These are phyloP conservation scores for Atta cephalotes DNA, from an alignment of 1,140 invertebrate genomes.

Conservation along the genomic window DNA sequence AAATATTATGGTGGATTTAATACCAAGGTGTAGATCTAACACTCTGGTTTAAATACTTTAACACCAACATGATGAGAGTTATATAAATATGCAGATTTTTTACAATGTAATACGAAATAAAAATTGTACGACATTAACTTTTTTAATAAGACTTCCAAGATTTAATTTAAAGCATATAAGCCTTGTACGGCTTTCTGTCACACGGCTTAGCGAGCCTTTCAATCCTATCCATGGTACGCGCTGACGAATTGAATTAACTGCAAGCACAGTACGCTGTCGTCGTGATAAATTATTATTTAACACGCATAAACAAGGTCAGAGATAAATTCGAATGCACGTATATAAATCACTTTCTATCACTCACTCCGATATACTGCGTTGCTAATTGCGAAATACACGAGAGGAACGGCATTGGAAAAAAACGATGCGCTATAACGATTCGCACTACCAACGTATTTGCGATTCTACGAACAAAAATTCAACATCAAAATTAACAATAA, in stretches of 20 bases:
- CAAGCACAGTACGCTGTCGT: conserved; percentile 23
- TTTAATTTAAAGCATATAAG: conserved; percentile 12
- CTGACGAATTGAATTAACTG: conserved; percentile 43
- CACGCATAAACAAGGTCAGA: background rate
- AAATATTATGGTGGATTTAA: too few relatives aligned
- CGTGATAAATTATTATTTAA: conserved; percentile 59
- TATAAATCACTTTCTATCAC: conserved; percentile 50
- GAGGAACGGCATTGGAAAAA: background rate
- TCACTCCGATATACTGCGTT: conserved; percentile 20
- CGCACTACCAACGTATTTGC: background rate
- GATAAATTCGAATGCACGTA: conserved; percentile 24
- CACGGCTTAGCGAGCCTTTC: background rate
- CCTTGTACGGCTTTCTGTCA: background rate
- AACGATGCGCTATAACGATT: background rate
- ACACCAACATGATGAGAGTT: too few relatives aligned
- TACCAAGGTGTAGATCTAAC: too few relatives aligned
- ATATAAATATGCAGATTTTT: too few relatives aligned
- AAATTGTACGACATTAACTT: background rate
- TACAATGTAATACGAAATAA: background rate
- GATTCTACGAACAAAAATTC: conserved; percentile 29
- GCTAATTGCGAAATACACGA: conserved; percentile 29
- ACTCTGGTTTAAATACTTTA: too few relatives aligned
- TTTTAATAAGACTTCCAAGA: background rate
- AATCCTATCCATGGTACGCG: conserved; percentile 15
- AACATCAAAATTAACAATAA: conserved; percentile 7